phyloP scores from a whole-genome alignment of 2,113 vertebrate species.

The Drymodes brunneopygia region DNA sequence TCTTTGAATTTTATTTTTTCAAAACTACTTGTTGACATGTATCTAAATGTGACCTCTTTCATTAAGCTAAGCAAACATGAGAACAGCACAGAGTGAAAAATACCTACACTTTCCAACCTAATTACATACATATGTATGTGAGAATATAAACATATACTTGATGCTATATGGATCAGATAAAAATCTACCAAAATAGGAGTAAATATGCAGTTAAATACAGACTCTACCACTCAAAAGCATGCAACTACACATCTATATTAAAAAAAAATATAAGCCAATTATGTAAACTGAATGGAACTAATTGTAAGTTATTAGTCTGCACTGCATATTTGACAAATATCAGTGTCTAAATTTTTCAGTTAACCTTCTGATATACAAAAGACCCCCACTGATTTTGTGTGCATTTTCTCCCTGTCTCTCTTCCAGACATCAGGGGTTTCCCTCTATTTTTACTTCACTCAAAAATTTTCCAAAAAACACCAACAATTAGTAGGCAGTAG shows the following conservation, averaged over 20 bases:
- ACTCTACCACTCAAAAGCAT: neutral
- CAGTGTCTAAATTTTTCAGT: neutral
- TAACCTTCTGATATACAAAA: neutral
- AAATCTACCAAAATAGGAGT: neutral
- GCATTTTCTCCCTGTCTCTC: neutral
- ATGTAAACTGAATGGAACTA: neutral
- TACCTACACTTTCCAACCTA: neutral
- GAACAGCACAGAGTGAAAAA: neutral
- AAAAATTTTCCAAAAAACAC: neutral
- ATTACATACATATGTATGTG: neutral
- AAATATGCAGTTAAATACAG: neutral
- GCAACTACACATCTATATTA: neutral
- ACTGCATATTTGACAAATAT: neutral
- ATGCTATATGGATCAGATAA: neutral
- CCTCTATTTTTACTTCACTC: neutral
- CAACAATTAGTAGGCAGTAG: neutral
- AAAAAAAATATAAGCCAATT: neutral
- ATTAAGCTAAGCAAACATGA: neutral
- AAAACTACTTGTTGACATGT: neutral
- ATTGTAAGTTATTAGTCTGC: neutral
- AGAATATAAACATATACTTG: neutral
- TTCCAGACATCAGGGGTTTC: neutral
- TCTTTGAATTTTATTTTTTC: neutral
- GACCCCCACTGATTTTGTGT: rapidly evolving
- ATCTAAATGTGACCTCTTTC: neutral